Percentiles rank a stretch among this genome's conserved stretches.
phyloP scores from a whole-genome alignment of 2,113 vertebrate genomes.

The Anoplopoma fimbria region DNA sequence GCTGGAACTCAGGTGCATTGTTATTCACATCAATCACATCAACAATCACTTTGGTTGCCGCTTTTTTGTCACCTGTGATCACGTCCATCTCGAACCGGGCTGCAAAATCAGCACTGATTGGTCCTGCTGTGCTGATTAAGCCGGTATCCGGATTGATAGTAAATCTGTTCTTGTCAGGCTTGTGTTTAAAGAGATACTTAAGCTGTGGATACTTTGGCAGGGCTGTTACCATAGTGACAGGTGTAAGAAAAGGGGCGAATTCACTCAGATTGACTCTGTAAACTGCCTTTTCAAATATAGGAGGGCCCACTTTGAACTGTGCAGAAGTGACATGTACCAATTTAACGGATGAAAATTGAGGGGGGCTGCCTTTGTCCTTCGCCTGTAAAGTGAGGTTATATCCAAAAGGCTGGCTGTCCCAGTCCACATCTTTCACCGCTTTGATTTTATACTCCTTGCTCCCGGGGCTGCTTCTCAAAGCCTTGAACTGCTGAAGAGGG shows the following conservation, averaged over 20 bases:
- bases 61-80: conserved; percentile 89
- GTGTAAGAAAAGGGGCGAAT: conserved; percentile 92
- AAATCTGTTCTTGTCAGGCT: conserved; percentile 86
- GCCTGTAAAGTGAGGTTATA: conserved; percentile 97
- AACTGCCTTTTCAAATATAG: conserved; percentile 89
- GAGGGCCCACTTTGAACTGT: conserved; percentile 89
- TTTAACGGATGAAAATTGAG: conserved; percentile 92
- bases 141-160: conserved; percentile 91
- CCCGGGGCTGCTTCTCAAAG: conserved; percentile 90
- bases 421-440: conserved; percentile 87
- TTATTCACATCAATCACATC: conserved; percentile 92
- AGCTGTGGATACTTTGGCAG: conserved; percentile 87
- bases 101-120: conserved; percentile 86
- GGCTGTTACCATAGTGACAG: conserved; percentile 92
- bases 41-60: conserved; percentile 89
- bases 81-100: conserved; percentile 92
- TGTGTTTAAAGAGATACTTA: conserved; percentile 90
- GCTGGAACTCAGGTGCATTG: conserved; percentile 92
- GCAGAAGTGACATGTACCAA: conserved; percentile 91
- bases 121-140: conserved; percentile 91
- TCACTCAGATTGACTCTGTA: conserved; percentile 95
- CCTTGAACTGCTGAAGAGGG: conserved; percentile 91
- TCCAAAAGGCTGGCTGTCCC: conserved; percentile 93
- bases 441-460: conserved; percentile 97
- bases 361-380: conserved; percentile 95